A percentile compares a stretch with the other conserved stretches of the same genome.
Conservation (phyloP, 1,140 invertebrate species). For the Ericerus pela region DNA sequence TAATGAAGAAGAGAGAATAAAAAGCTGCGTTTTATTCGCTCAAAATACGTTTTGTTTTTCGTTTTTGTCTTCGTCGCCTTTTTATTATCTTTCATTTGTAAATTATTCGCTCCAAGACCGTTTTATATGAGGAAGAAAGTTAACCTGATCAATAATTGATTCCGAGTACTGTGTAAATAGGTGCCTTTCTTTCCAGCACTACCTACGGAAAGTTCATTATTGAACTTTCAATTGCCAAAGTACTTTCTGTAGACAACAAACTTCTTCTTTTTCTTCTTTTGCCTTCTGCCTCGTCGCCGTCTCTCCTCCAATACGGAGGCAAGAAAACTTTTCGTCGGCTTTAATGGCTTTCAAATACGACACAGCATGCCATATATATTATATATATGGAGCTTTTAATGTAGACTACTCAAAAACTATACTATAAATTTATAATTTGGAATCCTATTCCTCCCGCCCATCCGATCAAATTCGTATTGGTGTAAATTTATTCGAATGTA, state of each 20-base stretch:
- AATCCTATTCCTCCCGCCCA: too few relatives aligned
- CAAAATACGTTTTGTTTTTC: background rate
- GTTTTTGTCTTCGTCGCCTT: too few relatives aligned
- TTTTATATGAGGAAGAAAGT: background rate
- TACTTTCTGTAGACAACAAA: constrained; percentile 5
- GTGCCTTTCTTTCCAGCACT: constrained; percentile 5
- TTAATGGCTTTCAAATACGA: constrained; percentile 9
- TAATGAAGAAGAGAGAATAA: background rate
- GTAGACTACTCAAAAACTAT: too few relatives aligned
- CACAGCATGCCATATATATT: too few relatives aligned
- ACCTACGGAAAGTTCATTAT: constrained; percentile 7
- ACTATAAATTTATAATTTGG: too few relatives aligned
- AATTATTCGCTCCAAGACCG: background rate
- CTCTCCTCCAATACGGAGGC: too few relatives aligned
- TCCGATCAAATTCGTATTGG: too few relatives aligned
- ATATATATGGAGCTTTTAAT: too few relatives aligned
- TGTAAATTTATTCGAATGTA: too few relatives aligned
- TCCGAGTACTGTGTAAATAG: constrained; percentile 1
- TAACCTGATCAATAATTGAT: constrained; percentile 10
- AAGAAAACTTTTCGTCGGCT: background rate
- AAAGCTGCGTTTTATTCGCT: background rate
- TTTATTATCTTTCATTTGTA: constrained; percentile 7
- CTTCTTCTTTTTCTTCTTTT: too few relatives aligned
- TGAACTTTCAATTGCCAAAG: constrained; percentile 9
- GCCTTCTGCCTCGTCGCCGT: too few relatives aligned